Percentiles rank a stretch among this genome's conserved stretches.
Evolutionary conservation across 2,888 invertebrate genomes (phyloP).

Genomic region (Plutella xylostella): DNA sequence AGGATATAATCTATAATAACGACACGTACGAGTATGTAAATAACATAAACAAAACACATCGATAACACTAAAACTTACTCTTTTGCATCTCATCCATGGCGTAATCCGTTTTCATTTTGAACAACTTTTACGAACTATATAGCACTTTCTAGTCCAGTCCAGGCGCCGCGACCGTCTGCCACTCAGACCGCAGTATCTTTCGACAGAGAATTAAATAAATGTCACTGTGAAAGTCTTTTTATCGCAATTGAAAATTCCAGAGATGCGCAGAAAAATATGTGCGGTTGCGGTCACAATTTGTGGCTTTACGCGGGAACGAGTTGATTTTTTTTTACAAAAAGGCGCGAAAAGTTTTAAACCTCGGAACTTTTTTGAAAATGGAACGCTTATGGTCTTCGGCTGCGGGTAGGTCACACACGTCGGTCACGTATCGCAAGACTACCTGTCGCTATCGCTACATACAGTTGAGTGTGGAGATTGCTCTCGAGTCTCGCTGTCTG

Average conservation of each 20-base stretch:
- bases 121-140: constrained; percentile 22
- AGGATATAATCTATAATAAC: background rate
- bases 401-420: too few species aligned
- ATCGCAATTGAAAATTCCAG: constrained; percentile 48
- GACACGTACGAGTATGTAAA: background rate
- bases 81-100: constrained; percentile 66
- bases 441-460: constrained; percentile 14
- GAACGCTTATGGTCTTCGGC: too few species aligned
- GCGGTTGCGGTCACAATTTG: background rate
- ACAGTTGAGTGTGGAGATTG: constrained; percentile 10
- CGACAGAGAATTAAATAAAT: constrained; percentile 31
- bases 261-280: constrained; percentile 20
- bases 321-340: too few species aligned
- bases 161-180: constrained; percentile 27
- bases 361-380: too few species aligned
- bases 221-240: constrained; percentile 38
- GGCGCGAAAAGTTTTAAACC: too few species aligned
- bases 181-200: constrained; percentile 41
- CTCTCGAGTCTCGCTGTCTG: background rate
- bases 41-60: background rate
- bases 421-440: constrained; percentile 6
- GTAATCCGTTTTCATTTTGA: constrained; percentile 66
- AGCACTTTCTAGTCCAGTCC: constrained; percentile 44
- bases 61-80: constrained; percentile 47
- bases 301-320: background rate